These are phyloP conservation scores for Rotaria sp. DNA, from an alignment of 2,888 invertebrate genomes.

Conservation along the genomic window DNA sequence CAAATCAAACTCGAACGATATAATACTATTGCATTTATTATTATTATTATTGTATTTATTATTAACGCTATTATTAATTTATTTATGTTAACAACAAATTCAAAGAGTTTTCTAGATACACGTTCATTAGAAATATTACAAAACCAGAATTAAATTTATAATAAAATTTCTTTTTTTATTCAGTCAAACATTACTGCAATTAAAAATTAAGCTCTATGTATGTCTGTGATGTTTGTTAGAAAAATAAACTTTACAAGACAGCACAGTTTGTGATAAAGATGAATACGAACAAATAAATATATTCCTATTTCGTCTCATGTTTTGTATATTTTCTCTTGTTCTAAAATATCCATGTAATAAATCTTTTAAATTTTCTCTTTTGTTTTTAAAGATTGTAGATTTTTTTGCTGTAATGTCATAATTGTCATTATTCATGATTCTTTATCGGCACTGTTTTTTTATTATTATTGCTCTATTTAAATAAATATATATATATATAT, in stretches of 20 bases:
- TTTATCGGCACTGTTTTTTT: background rate
- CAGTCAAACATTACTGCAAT: background rate
- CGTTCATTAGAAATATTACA: background rate
- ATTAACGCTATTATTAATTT: background rate
- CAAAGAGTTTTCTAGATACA: background rate
- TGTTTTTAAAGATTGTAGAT: background rate
- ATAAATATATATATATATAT: no score
- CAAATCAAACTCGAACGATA: background rate
- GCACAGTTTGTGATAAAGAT: no score
- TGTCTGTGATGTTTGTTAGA: background rate
- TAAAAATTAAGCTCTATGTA: no score
- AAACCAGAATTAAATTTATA: background rate
- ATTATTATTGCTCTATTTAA: background rate
- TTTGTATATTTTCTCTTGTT: background rate
- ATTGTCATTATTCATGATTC: background rate
- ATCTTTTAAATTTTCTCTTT: background rate
- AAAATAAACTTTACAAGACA: no score
- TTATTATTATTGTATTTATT: background rate
- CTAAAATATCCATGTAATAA: background rate
- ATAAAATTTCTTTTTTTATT: background rate
- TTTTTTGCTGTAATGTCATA: background rate
- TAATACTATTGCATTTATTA: background rate
- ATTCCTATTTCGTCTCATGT: background rate
- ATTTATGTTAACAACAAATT: background rate
- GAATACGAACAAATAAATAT: background rate